phyloP scores from a whole-genome alignment of 2,797 vertebrate genomes.

The Xiphophorus birchmanni region DNA sequence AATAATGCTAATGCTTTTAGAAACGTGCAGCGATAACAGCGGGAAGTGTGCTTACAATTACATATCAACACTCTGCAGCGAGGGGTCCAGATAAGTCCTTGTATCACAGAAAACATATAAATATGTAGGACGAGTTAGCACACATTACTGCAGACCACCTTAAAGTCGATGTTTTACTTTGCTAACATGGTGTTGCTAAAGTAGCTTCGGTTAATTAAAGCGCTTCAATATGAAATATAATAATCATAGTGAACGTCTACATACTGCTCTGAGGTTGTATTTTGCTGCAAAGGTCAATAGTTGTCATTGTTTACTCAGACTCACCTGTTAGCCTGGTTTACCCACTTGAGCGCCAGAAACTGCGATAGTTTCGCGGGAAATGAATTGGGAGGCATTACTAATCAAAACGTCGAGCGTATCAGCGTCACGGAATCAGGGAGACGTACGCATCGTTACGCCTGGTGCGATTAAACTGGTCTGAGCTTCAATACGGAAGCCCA shows the following conservation, averaged over 20 bases:
- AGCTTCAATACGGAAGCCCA: slow-evolving; percentile 10
- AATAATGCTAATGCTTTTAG: background rate
- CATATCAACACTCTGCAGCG: background rate
- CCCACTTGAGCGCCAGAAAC: slow-evolving; percentile 21
- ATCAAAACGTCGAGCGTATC: slow-evolving; percentile 31
- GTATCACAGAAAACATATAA: background rate
- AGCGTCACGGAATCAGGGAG: rapidly evolving
- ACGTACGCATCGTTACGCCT: slow-evolving; percentile 17
- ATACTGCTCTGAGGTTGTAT: rapidly evolving
- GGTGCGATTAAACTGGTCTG: slow-evolving; percentile 43
- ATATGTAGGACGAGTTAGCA: background rate
- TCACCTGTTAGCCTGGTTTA: slow-evolving; percentile 21
- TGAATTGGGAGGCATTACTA: slow-evolving; percentile 57
- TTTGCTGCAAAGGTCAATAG: rapidly evolving
- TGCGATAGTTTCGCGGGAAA: slow-evolving; percentile 78
- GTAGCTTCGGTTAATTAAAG: background rate
- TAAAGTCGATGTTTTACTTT: background rate
- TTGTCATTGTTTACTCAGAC: slow-evolving; percentile 6
- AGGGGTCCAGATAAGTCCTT: rapidly evolving
- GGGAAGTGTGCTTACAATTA: slow-evolving; percentile 9
- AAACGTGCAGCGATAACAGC: background rate
- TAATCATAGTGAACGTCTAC: background rate
- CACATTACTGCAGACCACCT: background rate
- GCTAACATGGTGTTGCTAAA: background rate
- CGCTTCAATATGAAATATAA: background rate